These are phyloP conservation scores for Nymphicus hollandicus DNA, from an alignment of 2,113 vertebrate species.

Conservation along the genomic window DNA sequence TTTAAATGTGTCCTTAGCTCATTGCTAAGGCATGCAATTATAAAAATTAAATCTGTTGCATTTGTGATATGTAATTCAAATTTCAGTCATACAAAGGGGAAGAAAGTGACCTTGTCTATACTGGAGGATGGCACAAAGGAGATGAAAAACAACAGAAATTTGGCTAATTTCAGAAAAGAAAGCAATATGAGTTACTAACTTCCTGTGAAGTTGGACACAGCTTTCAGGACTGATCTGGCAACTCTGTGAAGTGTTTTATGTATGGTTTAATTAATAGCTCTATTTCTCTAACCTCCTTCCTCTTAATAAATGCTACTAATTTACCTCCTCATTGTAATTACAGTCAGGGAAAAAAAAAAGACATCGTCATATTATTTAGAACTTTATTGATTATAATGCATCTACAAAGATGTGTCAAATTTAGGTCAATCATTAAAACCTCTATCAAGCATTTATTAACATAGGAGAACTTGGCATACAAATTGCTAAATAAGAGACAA, in stretches of 20 bases:
- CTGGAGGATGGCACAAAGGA: neutral
- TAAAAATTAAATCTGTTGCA: neutral
- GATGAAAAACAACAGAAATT: neutral
- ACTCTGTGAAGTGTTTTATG: neutral
- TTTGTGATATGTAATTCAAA: neutral
- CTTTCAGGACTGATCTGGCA: neutral
- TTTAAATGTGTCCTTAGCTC: neutral
- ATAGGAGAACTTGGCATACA: accelerated
- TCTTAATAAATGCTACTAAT: neutral
- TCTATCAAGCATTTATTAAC: neutral
- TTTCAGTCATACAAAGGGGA: neutral
- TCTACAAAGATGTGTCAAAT: neutral
- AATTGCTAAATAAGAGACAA: neutral
- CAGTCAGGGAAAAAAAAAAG: neutral
- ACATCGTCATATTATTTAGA: neutral
- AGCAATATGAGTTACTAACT: neutral
- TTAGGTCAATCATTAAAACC: neutral
- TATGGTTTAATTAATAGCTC: neutral
- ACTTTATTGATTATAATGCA: neutral
- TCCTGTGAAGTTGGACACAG: neutral
- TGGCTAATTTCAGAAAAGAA: neutral
- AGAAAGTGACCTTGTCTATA: neutral
- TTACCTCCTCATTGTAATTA: neutral
- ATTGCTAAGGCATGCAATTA: neutral
- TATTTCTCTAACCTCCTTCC: neutral